A percentile compares a stretch with the other conserved stretches of the same genome.
Evolutionary conservation across 1,140 invertebrate genomes (phyloP).

Genomic region (Drosophila simulans): DNA sequence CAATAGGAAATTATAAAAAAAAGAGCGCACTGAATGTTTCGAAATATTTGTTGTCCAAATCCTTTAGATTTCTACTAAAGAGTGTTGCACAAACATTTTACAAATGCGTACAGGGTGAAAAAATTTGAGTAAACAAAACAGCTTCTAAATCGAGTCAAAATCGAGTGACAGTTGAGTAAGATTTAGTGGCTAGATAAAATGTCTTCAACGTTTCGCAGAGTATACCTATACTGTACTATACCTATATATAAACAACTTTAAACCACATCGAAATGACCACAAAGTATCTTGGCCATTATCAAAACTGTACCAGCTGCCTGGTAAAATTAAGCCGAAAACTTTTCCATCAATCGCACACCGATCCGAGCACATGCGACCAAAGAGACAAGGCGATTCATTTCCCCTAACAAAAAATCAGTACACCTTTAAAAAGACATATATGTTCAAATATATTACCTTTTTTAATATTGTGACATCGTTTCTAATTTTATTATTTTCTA

Average conservation of each 20-base stretch:
- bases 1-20: too few relatives aligned
- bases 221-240: not conserved
- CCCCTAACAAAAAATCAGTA: conserved; percentile 21
- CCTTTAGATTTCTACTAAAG: too few relatives aligned
- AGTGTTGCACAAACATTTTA: too few relatives aligned
- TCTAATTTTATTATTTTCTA: too few relatives aligned
- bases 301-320: conserved; percentile 39
- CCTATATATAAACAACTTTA: not conserved
- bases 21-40: too few relatives aligned
- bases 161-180: not conserved
- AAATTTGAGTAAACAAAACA: not conserved
- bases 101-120: too few relatives aligned
- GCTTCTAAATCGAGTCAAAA: not conserved
- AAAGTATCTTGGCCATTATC: conserved; percentile 14
- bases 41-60: too few relatives aligned
- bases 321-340: conserved; percentile 41
- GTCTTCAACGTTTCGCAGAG: not conserved
- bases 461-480: not conserved
- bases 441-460: not conserved
- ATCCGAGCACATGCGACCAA: conserved; percentile 39
- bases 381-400: conserved; percentile 19
- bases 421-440: not conserved
- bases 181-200: conserved; percentile 1
- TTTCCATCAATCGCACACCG: conserved; percentile 49
- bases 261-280: conserved; percentile 19